A percentile compares a stretch with the other conserved stretches of the same genome.
Conservation (phyloP, 2,113 vertebrate genomes). For the Grallaria varia region DNA sequence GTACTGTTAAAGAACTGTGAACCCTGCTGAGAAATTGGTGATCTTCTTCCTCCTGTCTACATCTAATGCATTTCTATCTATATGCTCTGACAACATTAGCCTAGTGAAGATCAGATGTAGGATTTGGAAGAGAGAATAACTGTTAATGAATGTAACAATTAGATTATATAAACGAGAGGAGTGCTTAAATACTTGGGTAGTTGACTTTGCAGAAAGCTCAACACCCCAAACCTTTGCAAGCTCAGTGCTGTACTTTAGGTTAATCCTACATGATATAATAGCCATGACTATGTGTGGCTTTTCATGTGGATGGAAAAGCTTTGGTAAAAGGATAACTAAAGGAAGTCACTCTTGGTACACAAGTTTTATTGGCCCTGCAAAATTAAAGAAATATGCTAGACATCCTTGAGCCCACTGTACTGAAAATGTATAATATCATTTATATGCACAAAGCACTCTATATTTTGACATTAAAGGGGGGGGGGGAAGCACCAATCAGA, state of each 20-base stretch:
- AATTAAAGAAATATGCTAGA: background rate
- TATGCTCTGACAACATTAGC: background rate
- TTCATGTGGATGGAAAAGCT: background rate
- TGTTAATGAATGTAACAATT: constrained; percentile 8
- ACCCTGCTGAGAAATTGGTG: background rate
- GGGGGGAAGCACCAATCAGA: background rate
- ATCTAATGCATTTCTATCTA: background rate
- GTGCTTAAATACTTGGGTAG: constrained; percentile 1
- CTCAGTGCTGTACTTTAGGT: background rate
- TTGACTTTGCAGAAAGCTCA: background rate
- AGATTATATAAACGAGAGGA: constrained; percentile 1
- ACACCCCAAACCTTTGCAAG: background rate
- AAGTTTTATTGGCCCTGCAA: background rate
- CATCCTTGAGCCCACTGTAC: background rate
- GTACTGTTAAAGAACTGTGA: background rate
- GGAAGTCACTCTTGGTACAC: background rate
- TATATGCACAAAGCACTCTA: background rate
- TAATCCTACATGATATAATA: background rate
- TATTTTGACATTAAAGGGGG: background rate
- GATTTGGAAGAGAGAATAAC: background rate
- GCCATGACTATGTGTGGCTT: background rate
- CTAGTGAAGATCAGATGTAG: background rate
- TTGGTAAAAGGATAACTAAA: background rate
- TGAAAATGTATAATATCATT: background rate
- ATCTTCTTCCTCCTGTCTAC: background rate